Evolutionary conservation across 2,888 invertebrate genomes (phyloP), one percentile per base, ranked within the genome.

Genomic region (Eugnorisma glareosa): DNA sequence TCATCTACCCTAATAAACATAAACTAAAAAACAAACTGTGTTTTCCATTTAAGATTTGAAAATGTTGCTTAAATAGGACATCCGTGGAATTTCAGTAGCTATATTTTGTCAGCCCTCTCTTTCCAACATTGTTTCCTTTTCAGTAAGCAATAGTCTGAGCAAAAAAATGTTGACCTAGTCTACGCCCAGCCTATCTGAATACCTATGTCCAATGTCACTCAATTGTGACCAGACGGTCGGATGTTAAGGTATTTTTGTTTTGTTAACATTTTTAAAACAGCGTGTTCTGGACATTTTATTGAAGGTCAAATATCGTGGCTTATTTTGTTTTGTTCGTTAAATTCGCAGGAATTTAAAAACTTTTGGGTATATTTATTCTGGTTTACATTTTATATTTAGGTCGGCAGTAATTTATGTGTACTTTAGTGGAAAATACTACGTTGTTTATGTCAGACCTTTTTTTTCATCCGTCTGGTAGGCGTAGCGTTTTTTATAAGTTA

Each of bases 191-290:
- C n/a, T 54, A 63, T 48, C 48, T 45, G 18, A 45, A 21, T 45
- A n/a, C 13, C 28, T n/a, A 57, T 8, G 15, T 21, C 63, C 18
- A 76, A 64, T 67, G 67, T 59, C 73, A 66, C 54, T 61, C 59
- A 72, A 75, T 69, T 77, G 59, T 61, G 7, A 37, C 45, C 63
- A 71, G 67, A 64, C 57, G 72, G 48, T 37, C n/a, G n/a, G 43
- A 70, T 57, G 31, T 37, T 5, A 18, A 24, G 18, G 24, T 54
- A 48, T 76, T 76, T 70, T 57, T 54, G 28, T 72, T 66, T 28
- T 37, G 72, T 61, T 54, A 67, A 67, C 43, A 3, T 67, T 81
- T 78, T 80, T 45, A 54, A 80, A 84, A 67, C 3, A 28, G 45
- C 45, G 2, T 37, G 28, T 68, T 67, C 11, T 4, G 61, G 51